These are phyloP conservation scores for Rhagonycha fulva DNA, from an alignment of 2,888 invertebrate species.

Conservation along the genomic window DNA sequence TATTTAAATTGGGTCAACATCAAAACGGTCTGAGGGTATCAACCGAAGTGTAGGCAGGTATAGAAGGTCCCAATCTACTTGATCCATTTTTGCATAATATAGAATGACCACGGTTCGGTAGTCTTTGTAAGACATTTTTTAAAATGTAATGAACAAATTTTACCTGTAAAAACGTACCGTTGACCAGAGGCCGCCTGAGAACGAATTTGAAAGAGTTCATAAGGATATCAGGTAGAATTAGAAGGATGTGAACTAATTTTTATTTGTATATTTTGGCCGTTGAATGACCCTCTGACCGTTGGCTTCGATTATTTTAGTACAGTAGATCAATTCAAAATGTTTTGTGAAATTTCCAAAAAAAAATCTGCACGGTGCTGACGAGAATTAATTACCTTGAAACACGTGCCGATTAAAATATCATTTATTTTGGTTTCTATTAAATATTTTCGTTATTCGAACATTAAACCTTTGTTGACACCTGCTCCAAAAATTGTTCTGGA, in stretches of 20 bases:
- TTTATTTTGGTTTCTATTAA: neutral
- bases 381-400: neutral
- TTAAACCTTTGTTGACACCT: neutral
- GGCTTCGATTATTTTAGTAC: slow-evolving; percentile 11
- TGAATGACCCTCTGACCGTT: slow-evolving; percentile 27
- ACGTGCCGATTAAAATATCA: neutral
- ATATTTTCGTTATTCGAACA: neutral
- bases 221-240: slow-evolving; percentile 26
- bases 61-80: slow-evolving; percentile 11
- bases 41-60: slow-evolving; percentile 46
- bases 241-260: slow-evolving; percentile 32
- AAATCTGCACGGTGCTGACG: neutral
- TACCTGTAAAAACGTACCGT: slow-evolving; percentile 32
- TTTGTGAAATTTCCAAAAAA: neutral
- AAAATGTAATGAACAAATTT: slow-evolving; percentile 24
- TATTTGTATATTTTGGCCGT: slow-evolving; percentile 22
- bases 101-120: slow-evolving; percentile 37
- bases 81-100: slow-evolving; percentile 15
- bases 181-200: slow-evolving; percentile 36
- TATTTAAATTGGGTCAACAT: slow-evolving; percentile 49
- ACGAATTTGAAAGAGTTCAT: slow-evolving; percentile 30
- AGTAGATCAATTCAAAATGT: neutral
- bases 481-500: neutral
- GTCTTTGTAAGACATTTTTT: slow-evolving; percentile 32
- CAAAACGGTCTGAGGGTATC: slow-evolving; percentile 45